Conservation (phyloP, 2,797 vertebrate species). For the Sebastes nivosus region DNA sequence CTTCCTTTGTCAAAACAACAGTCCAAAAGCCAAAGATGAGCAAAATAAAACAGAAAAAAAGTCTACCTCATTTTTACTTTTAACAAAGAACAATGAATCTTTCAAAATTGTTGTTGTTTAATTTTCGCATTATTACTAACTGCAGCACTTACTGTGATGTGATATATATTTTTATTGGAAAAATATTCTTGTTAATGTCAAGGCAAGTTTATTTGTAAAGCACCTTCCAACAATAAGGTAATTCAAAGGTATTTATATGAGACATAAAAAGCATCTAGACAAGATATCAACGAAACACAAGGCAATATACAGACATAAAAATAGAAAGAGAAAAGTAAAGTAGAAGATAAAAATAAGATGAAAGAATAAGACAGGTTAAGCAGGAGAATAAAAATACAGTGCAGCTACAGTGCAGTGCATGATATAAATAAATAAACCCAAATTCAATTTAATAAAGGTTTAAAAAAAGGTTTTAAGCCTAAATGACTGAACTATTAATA, state of each 20-base stretch:
- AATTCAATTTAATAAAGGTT: constrained; percentile 12
- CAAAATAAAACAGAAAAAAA: not conserved
- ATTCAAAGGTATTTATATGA: not conserved
- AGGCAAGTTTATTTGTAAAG: not conserved
- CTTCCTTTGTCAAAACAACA: too few species aligned
- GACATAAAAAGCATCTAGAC: not conserved
- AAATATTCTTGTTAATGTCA: not conserved
- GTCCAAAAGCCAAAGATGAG: not conserved
- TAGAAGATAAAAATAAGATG: not conserved
- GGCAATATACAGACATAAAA: not conserved
- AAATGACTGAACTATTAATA: not conserved
- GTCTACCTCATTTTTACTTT: not conserved
- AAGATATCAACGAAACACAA: not conserved
- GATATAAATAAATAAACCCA: not conserved
- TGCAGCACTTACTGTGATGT: not conserved
- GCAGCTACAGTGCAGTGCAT: not conserved
- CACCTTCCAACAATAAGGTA: not conserved
- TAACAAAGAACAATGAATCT: not conserved
- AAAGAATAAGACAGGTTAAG: not conserved
- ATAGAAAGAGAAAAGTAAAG: not conserved
- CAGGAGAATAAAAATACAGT: not conserved
- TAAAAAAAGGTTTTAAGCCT: not conserved
- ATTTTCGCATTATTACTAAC: not conserved
- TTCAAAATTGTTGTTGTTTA: not conserved
- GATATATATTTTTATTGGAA: not conserved